Percentiles rank a stretch among this genome's conserved stretches.
phyloP scores from a whole-genome alignment of 2,888 invertebrate species.

The Hypercompe scribonia region DNA sequence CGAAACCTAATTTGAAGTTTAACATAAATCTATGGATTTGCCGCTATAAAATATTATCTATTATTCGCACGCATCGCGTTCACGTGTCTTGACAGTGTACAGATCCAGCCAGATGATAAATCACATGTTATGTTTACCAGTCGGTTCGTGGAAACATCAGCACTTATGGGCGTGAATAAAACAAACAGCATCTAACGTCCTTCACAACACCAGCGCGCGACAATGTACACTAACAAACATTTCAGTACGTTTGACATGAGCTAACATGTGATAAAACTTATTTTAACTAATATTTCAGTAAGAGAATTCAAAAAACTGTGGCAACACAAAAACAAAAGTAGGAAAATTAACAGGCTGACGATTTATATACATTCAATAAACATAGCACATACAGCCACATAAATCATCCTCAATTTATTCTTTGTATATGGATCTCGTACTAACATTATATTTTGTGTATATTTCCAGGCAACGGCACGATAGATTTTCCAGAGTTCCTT shows the following conservation, averaged over 20 bases:
- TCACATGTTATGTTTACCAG: conserved; percentile 42
- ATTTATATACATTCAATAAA: background rate
- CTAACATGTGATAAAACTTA: conserved; percentile 1
- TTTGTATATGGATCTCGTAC: background rate
- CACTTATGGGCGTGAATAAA: conserved; percentile 47
- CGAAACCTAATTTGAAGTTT: background rate
- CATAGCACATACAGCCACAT: background rate
- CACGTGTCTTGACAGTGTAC: conserved; percentile 36
- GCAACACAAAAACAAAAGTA: background rate
- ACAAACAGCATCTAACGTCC: conserved; percentile 37
- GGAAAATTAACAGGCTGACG: background rate
- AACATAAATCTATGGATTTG: conserved; percentile 7
- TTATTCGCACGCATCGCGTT: conserved; percentile 18
- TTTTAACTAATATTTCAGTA: background rate
- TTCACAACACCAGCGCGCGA: conserved; percentile 17
- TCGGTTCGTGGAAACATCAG: conserved; percentile 44
- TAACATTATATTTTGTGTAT: conserved; percentile 25
- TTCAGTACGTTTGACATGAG: background rate
- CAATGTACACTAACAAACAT: conserved; percentile 14
- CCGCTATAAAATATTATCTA: background rate
- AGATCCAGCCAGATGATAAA: conserved; percentile 41
- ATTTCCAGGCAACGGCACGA: conserved; percentile 97
- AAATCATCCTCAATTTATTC: background rate
- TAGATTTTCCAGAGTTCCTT: conserved; percentile 99
- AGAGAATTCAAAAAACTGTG: background rate